Evolutionary conservation across 2,797 vertebrate genomes (phyloP).

Genomic region (Sebastes alutus): DNA sequence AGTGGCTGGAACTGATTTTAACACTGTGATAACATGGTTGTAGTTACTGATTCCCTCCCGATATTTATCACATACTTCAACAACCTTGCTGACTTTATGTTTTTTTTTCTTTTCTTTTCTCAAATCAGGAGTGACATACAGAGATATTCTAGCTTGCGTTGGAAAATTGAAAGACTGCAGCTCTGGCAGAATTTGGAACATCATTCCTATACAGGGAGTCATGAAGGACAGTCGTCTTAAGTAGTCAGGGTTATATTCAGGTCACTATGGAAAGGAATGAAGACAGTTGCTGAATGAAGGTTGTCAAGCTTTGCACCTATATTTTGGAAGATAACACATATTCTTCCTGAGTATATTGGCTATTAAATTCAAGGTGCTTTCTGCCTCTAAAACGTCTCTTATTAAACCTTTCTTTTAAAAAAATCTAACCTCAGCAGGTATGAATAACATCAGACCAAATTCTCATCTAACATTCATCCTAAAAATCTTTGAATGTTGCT

Average conservation of each 20-base stretch:
- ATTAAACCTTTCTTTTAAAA: too few relatives aligned
- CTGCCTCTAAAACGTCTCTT: background rate
- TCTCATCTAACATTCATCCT: background rate
- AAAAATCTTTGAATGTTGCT: background rate
- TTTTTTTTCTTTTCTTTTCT: background rate
- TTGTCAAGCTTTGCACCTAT: background rate
- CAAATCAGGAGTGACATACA: background rate
- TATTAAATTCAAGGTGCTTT: background rate
- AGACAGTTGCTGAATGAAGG: background rate
- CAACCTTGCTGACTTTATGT: background rate
- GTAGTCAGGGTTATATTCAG: background rate
- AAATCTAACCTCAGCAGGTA: background rate
- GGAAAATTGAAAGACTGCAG: background rate
- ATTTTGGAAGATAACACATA: background rate
- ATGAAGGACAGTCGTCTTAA: background rate
- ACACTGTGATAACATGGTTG: background rate
- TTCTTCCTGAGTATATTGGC: background rate
- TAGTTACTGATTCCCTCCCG: slow-evolving; percentile 5
- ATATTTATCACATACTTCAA: slow-evolving; percentile 13
- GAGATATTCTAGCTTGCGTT: background rate
- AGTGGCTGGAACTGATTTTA: slow-evolving; percentile 5
- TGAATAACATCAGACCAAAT: background rate
- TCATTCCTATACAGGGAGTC: background rate
- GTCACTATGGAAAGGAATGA: background rate
- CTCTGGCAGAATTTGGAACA: background rate